Conservation (phyloP, 1,140 invertebrate genomes). For the Drosophila nasuta region DNA sequence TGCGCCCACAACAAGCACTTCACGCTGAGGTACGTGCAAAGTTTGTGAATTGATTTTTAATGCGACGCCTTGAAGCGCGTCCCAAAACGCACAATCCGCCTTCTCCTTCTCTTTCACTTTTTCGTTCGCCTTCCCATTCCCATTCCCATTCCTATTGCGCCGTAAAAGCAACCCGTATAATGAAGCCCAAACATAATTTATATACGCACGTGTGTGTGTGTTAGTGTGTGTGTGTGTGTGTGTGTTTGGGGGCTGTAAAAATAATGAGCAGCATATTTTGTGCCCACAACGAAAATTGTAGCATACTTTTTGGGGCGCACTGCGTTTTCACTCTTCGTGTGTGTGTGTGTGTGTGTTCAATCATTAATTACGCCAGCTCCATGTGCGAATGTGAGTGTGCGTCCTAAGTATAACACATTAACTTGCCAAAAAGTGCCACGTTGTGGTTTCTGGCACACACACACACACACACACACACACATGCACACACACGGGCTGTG, state of each 20-base stretch:
- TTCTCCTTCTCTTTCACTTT: no score
- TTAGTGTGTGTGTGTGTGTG: no score
- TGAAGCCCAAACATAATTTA: constrained; percentile 80
- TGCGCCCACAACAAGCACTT: constrained; percentile 25
- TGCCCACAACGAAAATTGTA: constrained; percentile 63
- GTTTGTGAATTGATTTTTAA: constrained; percentile 80
- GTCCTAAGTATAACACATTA: constrained; percentile 67
- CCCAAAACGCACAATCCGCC: constrained; percentile 17
- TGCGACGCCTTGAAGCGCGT: constrained; percentile 56
- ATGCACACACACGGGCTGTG: constrained; percentile 5
- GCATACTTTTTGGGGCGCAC: constrained; percentile 62
- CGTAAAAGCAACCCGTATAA: constrained; percentile 56
- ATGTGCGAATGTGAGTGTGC: constrained; percentile 20
- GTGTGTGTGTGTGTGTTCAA: constrained; percentile 10
- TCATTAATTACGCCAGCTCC: no score
- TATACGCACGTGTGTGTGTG: constrained; percentile 32
- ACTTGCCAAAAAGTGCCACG: constrained; percentile 78
- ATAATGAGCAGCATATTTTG: constrained; percentile 81
- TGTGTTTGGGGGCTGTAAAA: constrained; percentile 57
- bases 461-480: constrained; percentile 21
- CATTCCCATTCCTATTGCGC: neutral
- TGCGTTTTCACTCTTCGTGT: constrained; percentile 43
- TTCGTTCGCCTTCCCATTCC: no score
- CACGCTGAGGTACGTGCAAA: constrained; percentile 63
- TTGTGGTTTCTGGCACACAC: constrained; percentile 62